These are phyloP conservation scores for Drosophila leonis DNA, from an alignment of 2,888 invertebrate genomes.

Conservation along the genomic window DNA sequence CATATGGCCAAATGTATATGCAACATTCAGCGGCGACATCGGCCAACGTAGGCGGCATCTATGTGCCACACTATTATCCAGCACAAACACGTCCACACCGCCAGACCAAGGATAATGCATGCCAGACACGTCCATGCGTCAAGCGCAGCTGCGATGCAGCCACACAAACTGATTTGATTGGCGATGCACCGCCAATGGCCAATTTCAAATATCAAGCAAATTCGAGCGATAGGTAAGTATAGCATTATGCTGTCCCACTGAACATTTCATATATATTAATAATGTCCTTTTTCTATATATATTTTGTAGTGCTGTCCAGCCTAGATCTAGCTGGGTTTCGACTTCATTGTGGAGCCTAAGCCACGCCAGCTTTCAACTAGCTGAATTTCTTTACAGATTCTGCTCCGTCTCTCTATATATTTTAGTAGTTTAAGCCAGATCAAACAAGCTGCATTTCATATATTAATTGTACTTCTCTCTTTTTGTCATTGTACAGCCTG, in stretches of 20 bases:
- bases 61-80: slow-evolving; percentile 20
- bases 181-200: slow-evolving; percentile 33
- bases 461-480: too few species aligned
- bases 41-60: slow-evolving; percentile 31
- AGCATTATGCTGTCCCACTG: not conserved
- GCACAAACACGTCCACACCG: slow-evolving; percentile 5
- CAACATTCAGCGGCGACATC: slow-evolving; percentile 46
- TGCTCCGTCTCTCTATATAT: not conserved
- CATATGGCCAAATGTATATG: slow-evolving; percentile 43
- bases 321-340: not conserved
- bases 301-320: not conserved
- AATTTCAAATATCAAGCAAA: slow-evolving; percentile 46
- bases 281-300: not conserved
- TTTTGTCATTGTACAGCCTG: too few species aligned
- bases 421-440: too few species aligned
- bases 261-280: not conserved
- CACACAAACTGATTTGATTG: slow-evolving; percentile 53
- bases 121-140: slow-evolving; percentile 31
- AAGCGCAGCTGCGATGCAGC: slow-evolving; percentile 46
- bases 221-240: slow-evolving; percentile 11
- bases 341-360: not conserved
- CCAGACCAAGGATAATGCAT: slow-evolving; percentile 13
- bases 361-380: not conserved
- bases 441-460: too few species aligned
- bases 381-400: not conserved